Percentiles rank a stretch among this genome's conserved stretches.
Evolutionary conservation across 2,797 vertebrate genomes (phyloP).

Genomic region (Eidolon dupreanum): DNA sequence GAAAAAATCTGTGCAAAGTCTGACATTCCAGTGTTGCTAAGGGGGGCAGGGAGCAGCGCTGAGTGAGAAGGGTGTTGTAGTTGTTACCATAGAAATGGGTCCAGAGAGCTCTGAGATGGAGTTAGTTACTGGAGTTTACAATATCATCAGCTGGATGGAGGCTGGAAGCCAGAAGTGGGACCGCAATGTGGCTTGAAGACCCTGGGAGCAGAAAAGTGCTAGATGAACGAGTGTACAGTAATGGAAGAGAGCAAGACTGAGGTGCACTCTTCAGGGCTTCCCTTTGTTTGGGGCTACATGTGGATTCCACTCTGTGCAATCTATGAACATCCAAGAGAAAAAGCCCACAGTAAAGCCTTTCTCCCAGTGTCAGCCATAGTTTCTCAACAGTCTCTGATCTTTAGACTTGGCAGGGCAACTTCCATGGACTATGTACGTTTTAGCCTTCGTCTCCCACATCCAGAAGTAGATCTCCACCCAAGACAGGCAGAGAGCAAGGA

Average conservation of each 20-base stretch:
- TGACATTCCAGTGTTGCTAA: slow-evolving; percentile 50
- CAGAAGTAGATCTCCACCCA: not conserved
- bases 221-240: not conserved
- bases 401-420: not conserved
- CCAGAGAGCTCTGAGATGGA: not conserved
- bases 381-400: not conserved
- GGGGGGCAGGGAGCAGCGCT: not conserved
- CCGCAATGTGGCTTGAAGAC: not conserved
- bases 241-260: not conserved
- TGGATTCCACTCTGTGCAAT: not conserved
- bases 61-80: not conserved
- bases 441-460: not conserved
- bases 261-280: not conserved
- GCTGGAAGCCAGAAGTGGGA: not conserved
- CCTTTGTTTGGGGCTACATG: not conserved
- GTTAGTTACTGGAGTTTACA: not conserved
- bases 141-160: not conserved
- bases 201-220: not conserved
- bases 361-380: not conserved
- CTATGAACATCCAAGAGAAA: not conserved
- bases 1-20: slow-evolving; percentile 61
- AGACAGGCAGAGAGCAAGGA: not conserved
- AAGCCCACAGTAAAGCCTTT: not conserved
- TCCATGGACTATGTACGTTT: rapidly evolving
- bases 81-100: not conserved